Percentiles rank a stretch among this genome's conserved stretches.
Conservation (phyloP, 2,797 vertebrate genomes). For the Masticophis lateralis region DNA sequence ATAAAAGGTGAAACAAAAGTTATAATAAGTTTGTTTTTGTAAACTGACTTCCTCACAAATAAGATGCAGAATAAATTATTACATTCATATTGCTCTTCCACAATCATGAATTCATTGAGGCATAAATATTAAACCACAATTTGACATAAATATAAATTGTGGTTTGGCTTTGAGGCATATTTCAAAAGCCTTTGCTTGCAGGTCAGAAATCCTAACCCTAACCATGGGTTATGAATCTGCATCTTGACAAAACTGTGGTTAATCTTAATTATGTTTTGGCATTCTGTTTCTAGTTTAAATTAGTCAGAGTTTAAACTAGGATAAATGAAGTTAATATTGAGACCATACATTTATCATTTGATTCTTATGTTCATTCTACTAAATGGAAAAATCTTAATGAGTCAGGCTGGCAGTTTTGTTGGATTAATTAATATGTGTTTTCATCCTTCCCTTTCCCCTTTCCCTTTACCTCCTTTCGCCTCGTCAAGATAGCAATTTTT, state of each 20-base stretch:
- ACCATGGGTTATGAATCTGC: background rate
- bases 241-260: background rate
- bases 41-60: background rate
- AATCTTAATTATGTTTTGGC: background rate
- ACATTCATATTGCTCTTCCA: background rate
- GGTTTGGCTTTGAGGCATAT: background rate
- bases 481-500: background rate
- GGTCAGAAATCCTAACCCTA: background rate
- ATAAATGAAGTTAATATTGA: slow-evolving; percentile 23
- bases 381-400: slow-evolving; percentile 9
- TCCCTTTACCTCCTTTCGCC: background rate
- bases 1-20: background rate
- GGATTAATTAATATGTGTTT: background rate
- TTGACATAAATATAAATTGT: background rate
- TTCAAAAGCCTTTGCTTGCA: background rate
- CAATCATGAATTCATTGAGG: background rate
- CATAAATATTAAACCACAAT: background rate
- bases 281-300: background rate
- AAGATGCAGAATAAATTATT: background rate
- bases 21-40: background rate
- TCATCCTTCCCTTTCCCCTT: background rate
- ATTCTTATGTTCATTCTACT: background rate
- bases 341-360: background rate
- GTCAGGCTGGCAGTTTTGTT: background rate
- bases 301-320: background rate